Base-by-base conservation (phyloP, 2,888 invertebrate genomes). In the Thysanoteuthis rhombus region DNA sequence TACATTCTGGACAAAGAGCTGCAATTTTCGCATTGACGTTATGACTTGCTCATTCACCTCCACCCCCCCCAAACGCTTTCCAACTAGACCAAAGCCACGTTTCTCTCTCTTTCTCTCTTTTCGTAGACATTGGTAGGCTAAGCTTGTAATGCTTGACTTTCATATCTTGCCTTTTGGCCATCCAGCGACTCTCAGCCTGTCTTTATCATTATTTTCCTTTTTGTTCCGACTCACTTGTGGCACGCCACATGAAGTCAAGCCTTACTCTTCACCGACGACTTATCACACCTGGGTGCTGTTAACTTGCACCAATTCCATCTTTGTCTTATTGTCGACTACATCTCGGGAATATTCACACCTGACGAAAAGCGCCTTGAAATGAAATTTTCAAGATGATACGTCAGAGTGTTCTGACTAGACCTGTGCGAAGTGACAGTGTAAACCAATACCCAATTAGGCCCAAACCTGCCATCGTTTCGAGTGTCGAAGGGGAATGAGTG, bases 271-370 rank as follows among this genome's bases (percentile, higher is more conserved):
- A 42, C 45, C 92, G 45, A 32, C 39, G 45, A 92, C 92, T 92
- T 45, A n/a, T 92, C 40, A 92, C 92, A 92, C 92, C 92, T 92
- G 92, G 40, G 16, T 92, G 40, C 40, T 92, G 92, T 40, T 42
- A 42, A 42, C n/a, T 92, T 92, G 42, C 92, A 45, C 40, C 45
- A 92, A 92, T 92, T 92, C 92, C 45, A 45, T 92, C 42, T 42
- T 32, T 92, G 75, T 75, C 75, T 92, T 92, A 92, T 92, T 92
- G 92, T 92, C 92, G 45, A 45, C 45, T 32, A 45, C 42, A 40
- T 92, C 92, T 92, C 45, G 92, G 92, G 92, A 92, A 92, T 92
- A 92, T 92, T 92, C 92, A 92, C 92, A 92, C 92, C 92, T 92
- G 92, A 92, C 42, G 92, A 92, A 45, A 75, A 75, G n/a, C 3